phyloP scores from a whole-genome alignment of 1,140 invertebrate species.

The Pseudomyrmex concolor region DNA sequence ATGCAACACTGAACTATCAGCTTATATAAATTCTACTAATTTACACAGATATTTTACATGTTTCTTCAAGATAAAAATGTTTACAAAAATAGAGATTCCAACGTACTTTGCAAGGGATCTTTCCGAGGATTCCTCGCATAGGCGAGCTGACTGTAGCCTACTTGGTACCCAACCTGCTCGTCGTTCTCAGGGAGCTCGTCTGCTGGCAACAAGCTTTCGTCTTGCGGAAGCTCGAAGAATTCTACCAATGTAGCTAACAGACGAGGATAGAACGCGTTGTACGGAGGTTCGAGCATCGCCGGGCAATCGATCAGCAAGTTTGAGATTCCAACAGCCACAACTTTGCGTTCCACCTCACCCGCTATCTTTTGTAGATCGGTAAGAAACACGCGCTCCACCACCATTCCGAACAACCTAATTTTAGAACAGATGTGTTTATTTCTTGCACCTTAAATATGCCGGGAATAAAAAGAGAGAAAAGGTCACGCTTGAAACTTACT shows the following conservation, averaged over 20 bases:
- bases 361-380: constrained; percentile 94
- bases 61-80: too few species aligned
- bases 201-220: constrained; percentile 91
- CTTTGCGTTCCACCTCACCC: constrained; percentile 93
- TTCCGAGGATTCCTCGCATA: constrained; percentile 91
- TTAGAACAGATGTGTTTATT: constrained; percentile 59
- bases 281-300: constrained; percentile 88
- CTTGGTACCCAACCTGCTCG: constrained; percentile 94
- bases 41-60: too few species aligned
- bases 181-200: constrained; percentile 95
- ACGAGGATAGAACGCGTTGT: constrained; percentile 87
- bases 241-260: constrained; percentile 91
- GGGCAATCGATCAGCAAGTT: constrained; percentile 93
- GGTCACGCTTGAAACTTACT: constrained; percentile 85
- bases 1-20: too few species aligned
- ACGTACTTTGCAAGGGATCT: constrained; percentile 89
- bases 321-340: constrained; percentile 94
- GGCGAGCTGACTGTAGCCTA: constrained; percentile 94
- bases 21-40: too few species aligned
- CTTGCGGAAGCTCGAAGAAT: constrained; percentile 95
- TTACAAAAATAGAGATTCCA: constrained; percentile 38
- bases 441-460: neutral
- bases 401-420: constrained; percentile 96
- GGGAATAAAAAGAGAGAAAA: too few species aligned
- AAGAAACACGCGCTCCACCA: constrained; percentile 94